Evolutionary conservation across 2,113 vertebrate species (phyloP).

Genomic region (Boulengeromyrus knoepffleri): DNA sequence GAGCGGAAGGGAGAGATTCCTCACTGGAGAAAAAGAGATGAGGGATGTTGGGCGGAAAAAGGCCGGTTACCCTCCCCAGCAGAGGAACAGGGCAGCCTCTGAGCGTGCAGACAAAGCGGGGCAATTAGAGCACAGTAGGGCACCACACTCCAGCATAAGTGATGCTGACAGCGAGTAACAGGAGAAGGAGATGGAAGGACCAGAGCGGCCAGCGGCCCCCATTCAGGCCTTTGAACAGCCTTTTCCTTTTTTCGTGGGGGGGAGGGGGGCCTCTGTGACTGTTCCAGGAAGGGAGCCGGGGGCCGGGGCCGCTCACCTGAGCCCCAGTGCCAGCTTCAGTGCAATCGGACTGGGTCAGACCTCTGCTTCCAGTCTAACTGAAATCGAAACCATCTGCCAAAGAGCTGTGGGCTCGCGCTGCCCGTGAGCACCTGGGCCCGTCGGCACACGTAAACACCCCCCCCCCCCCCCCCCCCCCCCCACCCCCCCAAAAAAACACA

Average conservation of each 20-base stretch:
- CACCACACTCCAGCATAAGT: neutral
- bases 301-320: conserved; percentile 10
- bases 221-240: conserved; percentile 7
- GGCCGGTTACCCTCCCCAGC: neutral
- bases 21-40: neutral
- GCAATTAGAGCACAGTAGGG: neutral
- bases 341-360: neutral
- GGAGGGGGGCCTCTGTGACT: neutral
- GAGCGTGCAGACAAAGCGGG: neutral
- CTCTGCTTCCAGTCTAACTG: neutral
- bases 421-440: neutral
- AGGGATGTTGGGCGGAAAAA: neutral
- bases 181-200: neutral
- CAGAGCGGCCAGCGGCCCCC: neutral
- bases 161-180: neutral
- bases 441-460: neutral
- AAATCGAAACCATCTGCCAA: neutral
- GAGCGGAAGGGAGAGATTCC: neutral
- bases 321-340: neutral
- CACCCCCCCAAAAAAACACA: too few species aligned
- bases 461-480: too few species aligned
- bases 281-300: neutral
- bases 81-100: neutral
- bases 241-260: neutral
- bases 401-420: neutral